Conservation (phyloP, 2,113 vertebrate species). For the Tachuris rubrigastra region DNA sequence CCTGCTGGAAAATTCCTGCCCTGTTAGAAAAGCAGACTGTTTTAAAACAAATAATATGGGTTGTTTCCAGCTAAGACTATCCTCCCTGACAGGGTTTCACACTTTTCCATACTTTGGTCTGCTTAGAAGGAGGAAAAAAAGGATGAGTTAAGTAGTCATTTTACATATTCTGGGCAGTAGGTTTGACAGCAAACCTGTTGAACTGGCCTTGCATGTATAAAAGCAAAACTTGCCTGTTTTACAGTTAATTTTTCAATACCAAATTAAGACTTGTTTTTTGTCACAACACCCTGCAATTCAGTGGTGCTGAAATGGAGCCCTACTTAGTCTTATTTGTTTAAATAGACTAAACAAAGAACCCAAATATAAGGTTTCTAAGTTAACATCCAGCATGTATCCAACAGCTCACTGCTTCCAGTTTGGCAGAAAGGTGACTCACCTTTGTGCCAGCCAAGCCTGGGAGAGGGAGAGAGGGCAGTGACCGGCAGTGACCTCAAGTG, state of each 20-base stretch:
- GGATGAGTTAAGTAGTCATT: neutral
- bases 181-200: neutral
- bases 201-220: neutral
- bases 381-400: neutral
- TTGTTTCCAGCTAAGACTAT: neutral
- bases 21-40: neutral
- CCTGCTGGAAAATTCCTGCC: neutral
- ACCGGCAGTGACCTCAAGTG: conserved; percentile 24
- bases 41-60: neutral
- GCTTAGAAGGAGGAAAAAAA: neutral
- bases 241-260: neutral
- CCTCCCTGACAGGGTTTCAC: neutral
- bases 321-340: neutral
- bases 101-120: neutral
- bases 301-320: neutral
- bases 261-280: neutral
- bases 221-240: neutral
- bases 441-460: neutral
- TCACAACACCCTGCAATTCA: neutral
- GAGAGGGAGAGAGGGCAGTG: neutral
- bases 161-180: neutral
- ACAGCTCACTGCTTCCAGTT: neutral
- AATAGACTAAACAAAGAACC: neutral
- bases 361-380: neutral
- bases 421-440: neutral